Base-by-base conservation (phyloP, 2,113 vertebrate species). In the Corythoichthys intestinalis region DNA sequence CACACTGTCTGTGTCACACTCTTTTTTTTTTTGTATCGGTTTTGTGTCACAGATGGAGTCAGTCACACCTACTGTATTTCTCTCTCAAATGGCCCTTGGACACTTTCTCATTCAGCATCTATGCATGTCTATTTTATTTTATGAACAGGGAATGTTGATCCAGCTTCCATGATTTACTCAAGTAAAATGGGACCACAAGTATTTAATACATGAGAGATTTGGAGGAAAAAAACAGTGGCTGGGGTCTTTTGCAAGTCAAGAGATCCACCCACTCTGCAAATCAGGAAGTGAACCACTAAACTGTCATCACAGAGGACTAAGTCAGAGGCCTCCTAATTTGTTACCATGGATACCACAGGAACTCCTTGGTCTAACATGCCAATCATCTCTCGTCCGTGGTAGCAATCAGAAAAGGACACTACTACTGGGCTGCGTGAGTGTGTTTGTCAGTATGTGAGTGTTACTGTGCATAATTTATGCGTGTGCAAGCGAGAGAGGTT, bases 241-340 rank as follows among this genome's bases (percentile, higher is more conserved):
- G 15, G 83, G 84, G 86, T 6, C 77, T 77, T 81, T 66, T 1
- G 28, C 49, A 67, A 72, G 81, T 85, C 82, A 79, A 76, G 66
- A 72, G 69, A 86, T 81, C 87, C 82, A 80, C 85, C 81, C 79
- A 71, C 78, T 80, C 65, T 28, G 74, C 62, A 72, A 83, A 82
- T 81, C 80, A 86, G 84, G 83, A 89, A 88, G 82, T 86, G 73
- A 83, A 84, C 75, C 76, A 67, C 74, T 35, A 74, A 85, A 81
- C 81, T 85, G 83, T 89, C 86, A 86, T 84, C 80, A 86, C 82
- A 86, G 87, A 78, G 66, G 77, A 78, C 80, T 82, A 84, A 88
- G 83, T 90, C 83, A 86, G 78, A 78, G 83, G 82, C 83, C 79
- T 87, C 73, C 85, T 89, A 88, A 90, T 90, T 88, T 87, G 88